phyloP scores from a whole-genome alignment of 2,888 invertebrate genomes.

The Campoplex nolae region DNA sequence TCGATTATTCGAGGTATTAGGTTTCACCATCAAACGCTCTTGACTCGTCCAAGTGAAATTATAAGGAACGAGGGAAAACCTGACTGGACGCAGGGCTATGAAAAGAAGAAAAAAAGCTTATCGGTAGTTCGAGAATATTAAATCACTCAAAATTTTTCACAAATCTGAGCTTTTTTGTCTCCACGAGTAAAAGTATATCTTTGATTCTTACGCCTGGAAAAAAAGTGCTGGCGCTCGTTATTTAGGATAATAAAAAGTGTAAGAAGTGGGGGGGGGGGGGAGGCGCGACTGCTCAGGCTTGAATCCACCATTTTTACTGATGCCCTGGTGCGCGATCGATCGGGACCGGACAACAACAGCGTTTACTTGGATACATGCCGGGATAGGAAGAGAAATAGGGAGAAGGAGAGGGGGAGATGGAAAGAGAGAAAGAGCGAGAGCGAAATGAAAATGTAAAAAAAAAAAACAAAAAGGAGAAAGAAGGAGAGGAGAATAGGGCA shows the following conservation, averaged over 20 bases:
- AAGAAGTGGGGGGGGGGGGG: neutral
- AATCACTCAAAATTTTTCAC: neutral
- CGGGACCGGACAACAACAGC: conserved; percentile 53
- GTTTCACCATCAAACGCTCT: conserved; percentile 55
- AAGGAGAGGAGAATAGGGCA: conserved; percentile 30
- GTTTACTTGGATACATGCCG: conserved; percentile 31
- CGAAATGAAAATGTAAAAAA: neutral
- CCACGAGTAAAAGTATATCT: no score
- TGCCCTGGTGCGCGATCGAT: conserved; percentile 58
- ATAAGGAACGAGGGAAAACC: conserved; percentile 43
- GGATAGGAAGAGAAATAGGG: neutral
- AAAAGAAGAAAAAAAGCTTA: conserved; percentile 29
- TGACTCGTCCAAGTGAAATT: conserved; percentile 58
- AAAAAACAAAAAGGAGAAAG: neutral
- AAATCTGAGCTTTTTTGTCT: neutral
- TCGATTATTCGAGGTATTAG: conserved; percentile 68
- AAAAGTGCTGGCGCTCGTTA: neutral
- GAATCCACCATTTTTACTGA: conserved; percentile 40
- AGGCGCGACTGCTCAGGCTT: conserved; percentile 1
- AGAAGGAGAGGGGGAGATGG: neutral
- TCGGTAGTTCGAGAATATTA: neutral
- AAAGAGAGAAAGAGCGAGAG: conserved; percentile 1
- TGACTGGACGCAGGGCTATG: conserved; percentile 14
- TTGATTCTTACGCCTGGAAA: neutral
- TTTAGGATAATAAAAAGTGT: neutral